Conservation (phyloP, 2,113 vertebrate genomes). For the Amazona vittata region DNA sequence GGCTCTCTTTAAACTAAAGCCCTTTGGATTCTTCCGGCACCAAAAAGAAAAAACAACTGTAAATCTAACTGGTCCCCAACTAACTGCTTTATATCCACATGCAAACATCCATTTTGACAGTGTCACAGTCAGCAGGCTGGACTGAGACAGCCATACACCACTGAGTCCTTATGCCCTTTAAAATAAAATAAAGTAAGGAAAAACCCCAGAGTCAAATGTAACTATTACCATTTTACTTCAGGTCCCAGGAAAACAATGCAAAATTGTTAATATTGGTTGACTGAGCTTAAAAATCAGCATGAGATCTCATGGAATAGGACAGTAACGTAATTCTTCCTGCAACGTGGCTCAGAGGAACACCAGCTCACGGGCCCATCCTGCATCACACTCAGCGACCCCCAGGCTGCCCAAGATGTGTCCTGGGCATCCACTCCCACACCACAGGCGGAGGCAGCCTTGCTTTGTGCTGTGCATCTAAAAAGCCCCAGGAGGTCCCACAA, state of each 20-base stretch:
- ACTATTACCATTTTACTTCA: background rate
- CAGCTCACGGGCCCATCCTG: background rate
- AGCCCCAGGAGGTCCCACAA: background rate
- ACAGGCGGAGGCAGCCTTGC: background rate
- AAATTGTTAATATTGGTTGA: background rate
- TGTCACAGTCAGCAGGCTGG: background rate
- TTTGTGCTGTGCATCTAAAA: background rate
- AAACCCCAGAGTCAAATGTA: background rate
- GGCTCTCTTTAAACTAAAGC: background rate
- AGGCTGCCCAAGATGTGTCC: background rate
- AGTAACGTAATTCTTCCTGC: accelerated
- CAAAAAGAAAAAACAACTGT: background rate
- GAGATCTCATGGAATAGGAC: background rate
- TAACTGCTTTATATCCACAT: background rate
- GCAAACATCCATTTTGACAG: background rate
- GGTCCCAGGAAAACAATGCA: background rate
- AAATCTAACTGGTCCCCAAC: background rate
- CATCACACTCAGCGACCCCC: accelerated
- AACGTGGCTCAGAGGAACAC: background rate
- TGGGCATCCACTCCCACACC: background rate
- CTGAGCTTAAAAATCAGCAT: background rate
- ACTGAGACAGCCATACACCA: background rate
- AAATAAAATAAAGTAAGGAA: background rate
- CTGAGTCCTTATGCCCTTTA: background rate
- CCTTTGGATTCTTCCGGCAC: background rate